phyloP scores from a whole-genome alignment of 2,113 vertebrate genomes.

The Pangasianodon gigas region DNA sequence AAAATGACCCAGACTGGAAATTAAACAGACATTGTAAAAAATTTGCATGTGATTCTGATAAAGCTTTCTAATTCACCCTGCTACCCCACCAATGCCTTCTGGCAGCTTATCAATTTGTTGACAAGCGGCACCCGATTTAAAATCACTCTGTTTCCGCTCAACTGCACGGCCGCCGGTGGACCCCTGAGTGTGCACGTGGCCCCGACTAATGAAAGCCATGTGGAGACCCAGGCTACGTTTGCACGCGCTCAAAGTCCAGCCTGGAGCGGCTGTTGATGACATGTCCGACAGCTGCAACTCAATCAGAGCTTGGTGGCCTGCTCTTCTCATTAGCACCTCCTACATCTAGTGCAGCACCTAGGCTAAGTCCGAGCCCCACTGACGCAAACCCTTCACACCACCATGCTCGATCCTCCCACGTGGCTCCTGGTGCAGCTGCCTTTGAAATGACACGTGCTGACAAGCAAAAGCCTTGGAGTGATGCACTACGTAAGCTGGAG shows the following conservation, averaged over 20 bases:
- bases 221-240: conserved; percentile 27
- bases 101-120: conserved; percentile 50
- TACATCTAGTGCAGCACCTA: background rate
- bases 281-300: conserved; percentile 18
- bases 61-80: conserved; percentile 42
- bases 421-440: conserved; percentile 35
- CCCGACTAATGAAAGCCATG: conserved; percentile 51
- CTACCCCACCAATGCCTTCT: conserved; percentile 35
- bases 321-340: conserved; percentile 51
- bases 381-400: background rate
- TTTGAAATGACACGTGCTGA: conserved; percentile 59
- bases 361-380: background rate
- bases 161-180: background rate
- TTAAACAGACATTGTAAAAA: conserved; percentile 50
- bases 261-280: background rate
- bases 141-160: conserved; percentile 60
- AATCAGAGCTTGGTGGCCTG: conserved; percentile 5
- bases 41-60: conserved; percentile 60
- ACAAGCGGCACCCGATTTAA: conserved; percentile 52
- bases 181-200: background rate
- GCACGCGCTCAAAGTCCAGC: conserved; percentile 24
- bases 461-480: conserved; percentile 34
- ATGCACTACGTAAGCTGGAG: background rate
- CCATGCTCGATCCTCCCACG: conserved; percentile 14
- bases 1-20: conserved; percentile 51